Percentiles rank a stretch among this genome's conserved stretches.
phyloP scores from a whole-genome alignment of 2,113 vertebrate genomes.

The Thunnus maccoyii region DNA sequence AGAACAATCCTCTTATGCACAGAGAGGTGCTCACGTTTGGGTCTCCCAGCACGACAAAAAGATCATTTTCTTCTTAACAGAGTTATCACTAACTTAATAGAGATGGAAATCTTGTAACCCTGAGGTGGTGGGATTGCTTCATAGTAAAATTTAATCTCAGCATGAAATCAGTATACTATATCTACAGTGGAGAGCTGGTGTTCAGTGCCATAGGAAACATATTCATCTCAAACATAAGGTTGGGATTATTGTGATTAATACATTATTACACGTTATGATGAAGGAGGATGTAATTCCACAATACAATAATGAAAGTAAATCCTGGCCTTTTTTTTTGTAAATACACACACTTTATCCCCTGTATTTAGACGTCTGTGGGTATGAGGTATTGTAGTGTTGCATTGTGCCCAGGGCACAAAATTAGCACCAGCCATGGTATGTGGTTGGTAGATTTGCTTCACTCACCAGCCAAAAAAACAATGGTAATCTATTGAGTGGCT shows the following conservation, averaged over 20 bases:
- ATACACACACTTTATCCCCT: too few species aligned
- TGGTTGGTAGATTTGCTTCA: too few species aligned
- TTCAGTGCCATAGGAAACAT: not conserved
- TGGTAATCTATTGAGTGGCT: too few species aligned
- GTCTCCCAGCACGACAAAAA: constrained; percentile 31
- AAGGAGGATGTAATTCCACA: not conserved
- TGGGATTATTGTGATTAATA: not conserved
- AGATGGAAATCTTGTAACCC: constrained; percentile 29
- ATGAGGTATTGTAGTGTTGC: too few species aligned
- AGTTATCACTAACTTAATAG: constrained; percentile 26
- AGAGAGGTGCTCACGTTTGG: not conserved
- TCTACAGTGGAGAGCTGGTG: constrained; percentile 6
- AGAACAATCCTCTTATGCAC: not conserved
- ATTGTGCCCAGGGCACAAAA: too few species aligned
- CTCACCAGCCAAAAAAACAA: too few species aligned
- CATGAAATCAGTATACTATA: constrained; percentile 10
- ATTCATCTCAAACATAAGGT: not conserved
- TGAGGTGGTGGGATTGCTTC: not conserved
- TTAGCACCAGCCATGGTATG: too few species aligned
- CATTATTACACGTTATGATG: constrained; percentile 1
- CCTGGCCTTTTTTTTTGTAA: too few species aligned
- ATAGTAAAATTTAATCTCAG: constrained; percentile 13
- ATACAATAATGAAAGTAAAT: too few species aligned
- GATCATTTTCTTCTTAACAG: constrained; percentile 19
- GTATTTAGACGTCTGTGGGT: too few species aligned